These are phyloP conservation scores for Equus quagga DNA, from an alignment of 2,113 vertebrate genomes.

Conservation along the genomic window DNA sequence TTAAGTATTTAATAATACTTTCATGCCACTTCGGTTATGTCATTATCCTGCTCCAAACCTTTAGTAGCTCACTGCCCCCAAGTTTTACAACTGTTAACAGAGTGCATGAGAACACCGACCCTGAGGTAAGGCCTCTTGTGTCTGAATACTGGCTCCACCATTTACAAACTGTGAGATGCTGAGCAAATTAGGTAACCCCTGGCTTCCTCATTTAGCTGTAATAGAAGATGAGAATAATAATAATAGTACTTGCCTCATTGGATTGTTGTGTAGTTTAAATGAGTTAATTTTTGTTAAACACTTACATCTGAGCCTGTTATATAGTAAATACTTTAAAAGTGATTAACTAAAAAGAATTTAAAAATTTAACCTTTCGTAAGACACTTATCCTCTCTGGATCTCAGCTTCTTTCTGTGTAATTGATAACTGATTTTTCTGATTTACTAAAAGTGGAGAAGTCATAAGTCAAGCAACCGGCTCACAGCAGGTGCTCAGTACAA, in stretches of 20 bases:
- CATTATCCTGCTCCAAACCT: not conserved
- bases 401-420: not conserved
- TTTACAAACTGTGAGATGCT: not conserved
- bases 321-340: constrained; percentile 3
- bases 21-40: not conserved
- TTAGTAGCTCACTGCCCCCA: not conserved
- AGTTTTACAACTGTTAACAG: not conserved
- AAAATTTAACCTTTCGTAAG: constrained; percentile 15
- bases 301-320: not conserved
- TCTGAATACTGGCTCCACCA: not conserved
- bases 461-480: not conserved
- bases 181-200: not conserved
- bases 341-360: constrained; percentile 1
- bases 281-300: constrained; percentile 38
- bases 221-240: not conserved
- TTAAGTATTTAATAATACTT: not conserved
- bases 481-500: not conserved
- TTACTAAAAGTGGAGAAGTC: not conserved
- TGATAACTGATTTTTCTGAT: not conserved
- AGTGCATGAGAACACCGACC: not conserved
- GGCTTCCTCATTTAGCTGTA: not conserved
- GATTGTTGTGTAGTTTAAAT: not conserved
- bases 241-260: not conserved
- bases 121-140: not conserved
- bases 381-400: not conserved